These are phyloP conservation scores for Oscheius onirici DNA, from an alignment of 2,888 invertebrate species.

Conservation along the genomic window DNA sequence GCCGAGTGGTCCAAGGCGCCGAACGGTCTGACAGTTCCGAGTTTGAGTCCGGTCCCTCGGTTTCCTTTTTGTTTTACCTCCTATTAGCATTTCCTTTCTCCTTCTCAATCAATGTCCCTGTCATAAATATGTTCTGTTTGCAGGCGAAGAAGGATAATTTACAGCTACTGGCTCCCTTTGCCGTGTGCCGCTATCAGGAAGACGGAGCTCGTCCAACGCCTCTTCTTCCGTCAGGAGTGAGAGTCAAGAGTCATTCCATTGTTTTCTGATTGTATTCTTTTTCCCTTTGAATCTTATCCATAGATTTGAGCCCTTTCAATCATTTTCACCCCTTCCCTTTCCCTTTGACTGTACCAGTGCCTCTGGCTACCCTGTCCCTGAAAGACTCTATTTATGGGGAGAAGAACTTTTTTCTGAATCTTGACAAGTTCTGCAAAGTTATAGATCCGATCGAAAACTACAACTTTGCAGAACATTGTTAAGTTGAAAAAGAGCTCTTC, in stretches of 20 bases:
- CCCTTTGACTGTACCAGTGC: too few relatives aligned
- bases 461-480: too few relatives aligned
- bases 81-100: neutral
- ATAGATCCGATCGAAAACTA: too few relatives aligned
- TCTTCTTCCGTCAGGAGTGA: neutral
- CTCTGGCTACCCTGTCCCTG: too few relatives aligned
- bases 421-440: too few relatives aligned
- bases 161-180: constrained; percentile 13
- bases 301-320: neutral
- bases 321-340: neutral
- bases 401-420: too few relatives aligned
- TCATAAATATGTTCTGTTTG: constrained; percentile 30
- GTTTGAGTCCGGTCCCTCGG: neutral
- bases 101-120: constrained; percentile 13
- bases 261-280: neutral
- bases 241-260: neutral
- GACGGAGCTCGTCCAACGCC: neutral
- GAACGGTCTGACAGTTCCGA: too few relatives aligned
- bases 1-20: too few relatives aligned
- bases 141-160: constrained; percentile 23
- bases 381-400: too few relatives aligned
- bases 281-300: neutral
- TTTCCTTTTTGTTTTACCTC: neutral
- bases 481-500: too few relatives aligned
- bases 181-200: constrained; percentile 13